Evolutionary conservation across 2,113 vertebrate species (phyloP), one percentile per base, ranked within the genome.

Genomic region (Rhagologus leucostigma): DNA sequence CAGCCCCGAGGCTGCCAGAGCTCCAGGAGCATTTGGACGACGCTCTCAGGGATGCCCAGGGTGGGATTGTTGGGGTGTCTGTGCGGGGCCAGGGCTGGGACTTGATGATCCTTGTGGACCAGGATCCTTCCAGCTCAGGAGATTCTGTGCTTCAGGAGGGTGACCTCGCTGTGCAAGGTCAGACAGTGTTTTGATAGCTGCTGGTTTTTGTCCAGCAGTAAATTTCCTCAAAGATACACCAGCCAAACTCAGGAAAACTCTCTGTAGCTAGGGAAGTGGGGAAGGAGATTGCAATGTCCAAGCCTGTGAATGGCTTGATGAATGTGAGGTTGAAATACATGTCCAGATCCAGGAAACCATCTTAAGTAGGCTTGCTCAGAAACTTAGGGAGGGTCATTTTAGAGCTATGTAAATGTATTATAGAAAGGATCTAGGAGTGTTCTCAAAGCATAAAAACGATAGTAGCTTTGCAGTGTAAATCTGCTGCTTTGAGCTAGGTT

Each of bases 41-140:
- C 0, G 0, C 33, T 27, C 0, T 0, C 50, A 49, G 44, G 50
- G 52, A 32, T 59, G 44, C 10, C 0, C 15, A 33, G 47, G n/a
- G 10, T n/a, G 55, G 24, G 55, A 6, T 27, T 62, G 20, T 2
- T 49, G 71, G 35, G 26, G 2, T 15, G 30, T 47, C 77, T 55
- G 30, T 47, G 41, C 70, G 62, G 47, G 68, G 30, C 2, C 41
- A 7, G 21, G 26, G 0, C 1, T 10, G 47, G 55, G 14, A 13
- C 12, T 41, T 2, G 1, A 1, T 42, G 21, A n/a, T 84, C 47
- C 26, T 35, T 49, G 10, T 42, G 32, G 30, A 4, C 35, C 63
- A 69, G 29, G 55, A 20, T 46, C 39, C 20, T 42, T 56, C 35
- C 35, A 42, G 12, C 32, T 63, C 49, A 50, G 22, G 21, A 49